phyloP scores from a whole-genome alignment of 1,140 invertebrate species.

The Brevipalpus yothersi region DNA sequence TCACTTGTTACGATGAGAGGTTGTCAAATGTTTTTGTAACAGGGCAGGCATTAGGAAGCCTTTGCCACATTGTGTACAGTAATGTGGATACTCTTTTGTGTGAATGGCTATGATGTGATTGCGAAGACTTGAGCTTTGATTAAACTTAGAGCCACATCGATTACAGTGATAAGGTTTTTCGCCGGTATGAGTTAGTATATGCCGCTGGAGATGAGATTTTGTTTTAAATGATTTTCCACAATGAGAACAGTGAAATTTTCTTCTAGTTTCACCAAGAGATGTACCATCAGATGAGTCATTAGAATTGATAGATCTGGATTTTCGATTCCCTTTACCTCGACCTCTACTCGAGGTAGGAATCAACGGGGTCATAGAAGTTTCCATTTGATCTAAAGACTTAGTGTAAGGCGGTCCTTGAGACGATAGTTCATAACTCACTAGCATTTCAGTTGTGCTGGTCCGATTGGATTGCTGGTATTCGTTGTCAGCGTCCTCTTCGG shows the following conservation, averaged over 20 bases:
- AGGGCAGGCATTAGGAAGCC: conserved; percentile 11
- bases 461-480: not conserved
- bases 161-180: conserved; percentile 12
- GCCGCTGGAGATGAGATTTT: conserved; percentile 11
- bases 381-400: not conserved
- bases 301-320: conserved; percentile 6
- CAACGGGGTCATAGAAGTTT: not conserved
- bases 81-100: conserved; percentile 12
- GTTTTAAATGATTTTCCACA: conserved; percentile 12
- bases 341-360: not conserved
- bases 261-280: not conserved
- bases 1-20: conserved; percentile 2
- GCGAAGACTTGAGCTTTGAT: conserved; percentile 10
- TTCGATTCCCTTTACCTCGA: conserved; percentile 10
- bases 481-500: conserved; percentile 1
- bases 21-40: conserved; percentile 8
- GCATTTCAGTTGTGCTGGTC: not conserved
- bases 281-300: conserved; percentile 1
- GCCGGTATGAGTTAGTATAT: conserved; percentile 11
- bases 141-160: conserved; percentile 9
- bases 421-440: not conserved
- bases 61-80: conserved; percentile 8
- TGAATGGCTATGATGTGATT: conserved; percentile 13
- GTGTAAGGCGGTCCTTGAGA: conserved; percentile 5
- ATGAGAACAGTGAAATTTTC: conserved; percentile 12